Evolutionary conservation across 2,797 vertebrate species (phyloP).

Genomic region (Artibeus lituratus): DNA sequence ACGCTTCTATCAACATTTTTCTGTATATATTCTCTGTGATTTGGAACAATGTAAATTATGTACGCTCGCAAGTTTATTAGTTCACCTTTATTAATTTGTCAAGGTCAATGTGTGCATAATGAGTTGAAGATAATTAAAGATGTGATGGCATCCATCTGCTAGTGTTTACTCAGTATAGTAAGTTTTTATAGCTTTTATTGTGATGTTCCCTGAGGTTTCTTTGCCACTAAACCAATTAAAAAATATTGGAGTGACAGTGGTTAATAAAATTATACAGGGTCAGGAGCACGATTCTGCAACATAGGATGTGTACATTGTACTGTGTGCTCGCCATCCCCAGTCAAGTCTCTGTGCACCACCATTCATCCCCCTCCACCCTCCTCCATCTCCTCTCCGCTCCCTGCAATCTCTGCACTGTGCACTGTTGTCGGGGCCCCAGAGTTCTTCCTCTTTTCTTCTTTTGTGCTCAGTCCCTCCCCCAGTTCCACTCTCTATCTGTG

Average conservation of each 20-base stretch:
- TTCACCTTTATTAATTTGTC: slow-evolving; percentile 62
- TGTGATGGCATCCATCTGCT: slow-evolving; percentile 49
- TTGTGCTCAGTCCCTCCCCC: too few species aligned
- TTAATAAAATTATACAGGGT: neutral
- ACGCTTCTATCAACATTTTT: neutral
- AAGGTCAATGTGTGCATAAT: slow-evolving; percentile 57
- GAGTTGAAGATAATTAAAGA: slow-evolving; percentile 41
- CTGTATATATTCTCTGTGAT: slow-evolving; percentile 20
- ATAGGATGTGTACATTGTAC: neutral
- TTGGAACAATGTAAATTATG: slow-evolving; percentile 2
- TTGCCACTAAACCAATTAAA: neutral
- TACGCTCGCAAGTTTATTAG: slow-evolving; percentile 52
- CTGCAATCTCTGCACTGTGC: neutral
- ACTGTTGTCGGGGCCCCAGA: neutral
- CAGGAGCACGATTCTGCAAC: neutral
- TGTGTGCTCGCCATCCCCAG: neutral
- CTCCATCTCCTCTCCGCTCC: too few species aligned
- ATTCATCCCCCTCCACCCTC: neutral
- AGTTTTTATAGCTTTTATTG: slow-evolving; percentile 37
- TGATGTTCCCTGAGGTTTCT: slow-evolving; percentile 49
- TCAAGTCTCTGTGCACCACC: neutral
- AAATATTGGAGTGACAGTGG: neutral
- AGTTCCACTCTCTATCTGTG: neutral
- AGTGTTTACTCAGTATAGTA: slow-evolving; percentile 23
- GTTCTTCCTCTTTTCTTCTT: neutral